Evolutionary conservation across 2,797 vertebrate species (phyloP), one percentile per base, ranked within the genome.

Genomic region (Tapera naevia): DNA sequence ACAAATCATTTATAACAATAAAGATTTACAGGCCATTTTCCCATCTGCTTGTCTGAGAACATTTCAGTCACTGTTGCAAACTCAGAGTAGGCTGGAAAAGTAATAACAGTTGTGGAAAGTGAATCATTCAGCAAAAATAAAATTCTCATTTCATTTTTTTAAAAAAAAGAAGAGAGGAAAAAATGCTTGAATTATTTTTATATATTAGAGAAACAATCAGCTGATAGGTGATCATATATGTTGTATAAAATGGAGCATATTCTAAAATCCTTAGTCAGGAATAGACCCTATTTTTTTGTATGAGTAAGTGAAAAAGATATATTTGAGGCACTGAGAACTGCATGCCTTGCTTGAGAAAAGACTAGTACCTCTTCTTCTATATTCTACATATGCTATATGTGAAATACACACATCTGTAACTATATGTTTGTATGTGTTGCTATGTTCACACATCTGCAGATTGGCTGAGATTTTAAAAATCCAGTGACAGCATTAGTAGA

Each of bases 311-410:
- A 61, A 69, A 61, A 75, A 46, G 12, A 79, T 54, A 28, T 18
- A 45, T 22, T 87, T 48, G 28, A 86, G 66, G 65, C 19, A 35
- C 51, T n/a, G 39, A 89, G 24, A 91, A 56, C 51, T 75, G 54
- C 57, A 72, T 48, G 73, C 65, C 58, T 86, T 81, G 80, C 39
- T 91, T 69, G 94, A 88, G 92, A 75, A 91, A 95, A 92, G 79
- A 83, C 92, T 83, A 89, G 66, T 70, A 85, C 54, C 84, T 93
- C 86, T 94, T 91, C 84, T 58, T 91, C 89, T 82, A 71, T 90
- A 53, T 73, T 87, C 86, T 91, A 64, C 58, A 61, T 86, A 62
- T 30, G 83, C 72, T 73, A 45, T 56, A 70, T 39, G 65, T 85
- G 79, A 87, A 87, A 89, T 80, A 71, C 32, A 53, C 71, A 80